Evolutionary conservation across 2,888 invertebrate genomes (phyloP).

Genomic region (Nomada flava): DNA sequence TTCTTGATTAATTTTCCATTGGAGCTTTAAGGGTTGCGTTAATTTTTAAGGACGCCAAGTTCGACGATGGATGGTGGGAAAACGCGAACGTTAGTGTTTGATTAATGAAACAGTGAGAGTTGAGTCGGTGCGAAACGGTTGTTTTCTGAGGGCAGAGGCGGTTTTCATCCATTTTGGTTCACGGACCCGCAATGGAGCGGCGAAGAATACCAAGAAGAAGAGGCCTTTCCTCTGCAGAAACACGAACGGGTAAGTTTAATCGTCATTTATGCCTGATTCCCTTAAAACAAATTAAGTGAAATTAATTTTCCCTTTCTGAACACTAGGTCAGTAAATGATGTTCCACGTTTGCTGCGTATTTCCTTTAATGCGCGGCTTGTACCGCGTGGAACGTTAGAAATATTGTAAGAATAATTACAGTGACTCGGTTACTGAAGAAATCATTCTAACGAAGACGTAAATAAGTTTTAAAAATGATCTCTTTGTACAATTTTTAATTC

Average conservation of each 20-base stretch:
- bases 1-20: too few relatives aligned
- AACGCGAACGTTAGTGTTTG: conserved; percentile 45
- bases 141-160: conserved; percentile 14
- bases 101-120: conserved; percentile 47
- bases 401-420: too few relatives aligned
- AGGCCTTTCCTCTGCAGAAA: conserved; percentile 69
- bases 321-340: too few relatives aligned
- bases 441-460: too few relatives aligned
- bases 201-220: conserved; percentile 70
- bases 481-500: too few relatives aligned
- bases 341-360: too few relatives aligned
- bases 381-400: too few relatives aligned
- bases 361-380: too few relatives aligned
- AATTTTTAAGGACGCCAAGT: neutral
- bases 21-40: neutral
- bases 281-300: too few relatives aligned
- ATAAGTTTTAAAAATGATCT: too few relatives aligned
- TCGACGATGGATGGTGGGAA: conserved; percentile 28
- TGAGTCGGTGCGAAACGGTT: conserved; percentile 22
- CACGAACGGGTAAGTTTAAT: conserved; percentile 66
- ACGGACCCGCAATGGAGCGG: conserved; percentile 54
- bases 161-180: conserved; percentile 30
- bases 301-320: too few relatives aligned
- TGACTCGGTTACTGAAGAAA: too few relatives aligned
- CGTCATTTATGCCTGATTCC: neutral